A percentile compares a stretch with the other conserved stretches of the same genome.
Conservation (phyloP, 2,113 vertebrate genomes). For the Ptilonorhynchus violaceus region DNA sequence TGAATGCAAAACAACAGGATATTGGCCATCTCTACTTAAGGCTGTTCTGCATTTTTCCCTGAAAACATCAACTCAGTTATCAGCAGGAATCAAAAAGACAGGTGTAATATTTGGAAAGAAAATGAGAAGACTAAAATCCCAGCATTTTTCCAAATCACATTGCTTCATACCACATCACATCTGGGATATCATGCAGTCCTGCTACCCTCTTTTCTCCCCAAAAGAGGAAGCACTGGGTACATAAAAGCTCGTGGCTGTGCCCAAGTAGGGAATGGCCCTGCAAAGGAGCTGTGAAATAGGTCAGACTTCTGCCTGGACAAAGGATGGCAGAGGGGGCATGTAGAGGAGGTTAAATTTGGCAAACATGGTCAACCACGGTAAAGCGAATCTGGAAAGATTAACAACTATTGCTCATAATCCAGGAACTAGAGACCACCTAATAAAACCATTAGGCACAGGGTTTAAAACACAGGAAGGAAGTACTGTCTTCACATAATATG, state of each 20-base stretch:
- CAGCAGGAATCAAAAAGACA: not conserved
- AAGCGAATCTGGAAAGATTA: not conserved
- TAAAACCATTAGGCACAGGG: not conserved
- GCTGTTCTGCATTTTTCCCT: not conserved
- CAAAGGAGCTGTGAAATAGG: not conserved
- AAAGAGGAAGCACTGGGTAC: not conserved
- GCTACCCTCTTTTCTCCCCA: not conserved
- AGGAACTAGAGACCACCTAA: not conserved
- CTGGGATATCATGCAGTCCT: not conserved
- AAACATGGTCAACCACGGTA: not conserved
- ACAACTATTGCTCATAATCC: not conserved
- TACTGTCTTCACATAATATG: rapidly evolving
- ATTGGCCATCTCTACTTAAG: not conserved
- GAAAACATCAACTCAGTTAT: not conserved
- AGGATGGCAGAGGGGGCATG: not conserved
- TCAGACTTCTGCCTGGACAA: not conserved
- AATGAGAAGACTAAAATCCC: not conserved
- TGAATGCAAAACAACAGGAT: not conserved
- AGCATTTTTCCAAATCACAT: not conserved
- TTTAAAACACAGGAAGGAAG: not conserved
- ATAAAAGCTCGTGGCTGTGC: not conserved
- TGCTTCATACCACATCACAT: not conserved
- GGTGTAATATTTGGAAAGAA: not conserved
- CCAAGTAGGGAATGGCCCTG: not conserved
- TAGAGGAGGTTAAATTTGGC: not conserved